Conservation (phyloP, 1,140 invertebrate genomes). For the Berghia stephanieae region DNA sequence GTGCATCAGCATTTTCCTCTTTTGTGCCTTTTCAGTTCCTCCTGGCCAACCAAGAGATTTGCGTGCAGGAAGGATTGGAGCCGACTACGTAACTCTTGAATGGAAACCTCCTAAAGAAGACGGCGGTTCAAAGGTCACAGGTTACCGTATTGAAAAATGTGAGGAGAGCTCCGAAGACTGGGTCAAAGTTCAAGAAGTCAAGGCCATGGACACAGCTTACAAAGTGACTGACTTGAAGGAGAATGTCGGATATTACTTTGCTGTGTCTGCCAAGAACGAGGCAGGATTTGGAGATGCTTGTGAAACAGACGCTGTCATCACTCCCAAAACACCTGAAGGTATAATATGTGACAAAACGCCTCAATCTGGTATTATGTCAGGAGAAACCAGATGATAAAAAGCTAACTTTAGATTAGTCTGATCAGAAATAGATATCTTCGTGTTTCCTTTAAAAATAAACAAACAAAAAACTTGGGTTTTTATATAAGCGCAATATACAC, state of each 20-base stretch:
- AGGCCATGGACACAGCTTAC: constrained; percentile 84
- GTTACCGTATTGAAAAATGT: constrained; percentile 63
- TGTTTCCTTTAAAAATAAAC: too few species aligned
- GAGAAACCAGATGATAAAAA: too few species aligned
- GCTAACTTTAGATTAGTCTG: too few species aligned
- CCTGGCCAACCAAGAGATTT: constrained; percentile 92
- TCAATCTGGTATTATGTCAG: constrained; percentile 15
- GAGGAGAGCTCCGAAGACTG: constrained; percentile 46
- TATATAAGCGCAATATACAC: too few species aligned
- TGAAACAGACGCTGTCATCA: constrained; percentile 61
- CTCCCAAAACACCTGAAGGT: constrained; percentile 73
- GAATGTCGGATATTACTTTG: constrained; percentile 89
- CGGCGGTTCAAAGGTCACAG: constrained; percentile 86
- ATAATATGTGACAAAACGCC: too few species aligned
- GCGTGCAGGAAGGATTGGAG: constrained; percentile 90
- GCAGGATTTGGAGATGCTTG: constrained; percentile 87
- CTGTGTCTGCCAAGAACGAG: constrained; percentile 92
- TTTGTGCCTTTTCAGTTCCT: constrained; percentile 75
- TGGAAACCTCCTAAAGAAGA: constrained; percentile 91
- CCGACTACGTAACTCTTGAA: constrained; percentile 90
- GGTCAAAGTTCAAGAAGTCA: constrained; percentile 66
- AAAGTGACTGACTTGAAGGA: constrained; percentile 84
- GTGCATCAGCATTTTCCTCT: too few species aligned
- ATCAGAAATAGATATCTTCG: too few species aligned
- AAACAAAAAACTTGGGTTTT: too few species aligned